phyloP scores from a whole-genome alignment of 2,113 vertebrate species.

The Heloderma charlesbogerti region DNA sequence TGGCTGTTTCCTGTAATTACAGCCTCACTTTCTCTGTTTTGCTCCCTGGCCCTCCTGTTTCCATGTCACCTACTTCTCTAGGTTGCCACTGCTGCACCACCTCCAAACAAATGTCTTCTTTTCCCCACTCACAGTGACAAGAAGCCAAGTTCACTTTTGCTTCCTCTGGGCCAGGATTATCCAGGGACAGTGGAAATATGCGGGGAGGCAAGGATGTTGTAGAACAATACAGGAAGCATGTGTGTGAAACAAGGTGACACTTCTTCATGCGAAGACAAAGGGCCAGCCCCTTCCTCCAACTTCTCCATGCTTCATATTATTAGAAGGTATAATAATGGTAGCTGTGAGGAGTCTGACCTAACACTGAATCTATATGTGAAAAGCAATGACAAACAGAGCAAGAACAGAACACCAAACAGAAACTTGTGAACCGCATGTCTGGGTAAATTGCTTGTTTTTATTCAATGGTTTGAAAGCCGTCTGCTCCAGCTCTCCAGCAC shows the following conservation, averaged over 20 bases:
- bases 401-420: not conserved
- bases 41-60: conserved; percentile 22
- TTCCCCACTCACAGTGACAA: conserved; percentile 48
- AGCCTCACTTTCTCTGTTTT: conserved; percentile 38
- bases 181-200: conserved; percentile 11
- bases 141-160: conserved; percentile 4
- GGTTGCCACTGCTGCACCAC: conserved; percentile 27
- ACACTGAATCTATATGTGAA: not conserved
- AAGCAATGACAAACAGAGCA: not conserved
- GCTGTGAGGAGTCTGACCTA: no score
- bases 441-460: not conserved
- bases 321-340: not conserved
- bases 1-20: conserved; percentile 40
- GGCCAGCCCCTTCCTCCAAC: not conserved
- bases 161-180: not conserved
- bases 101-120: conserved; percentile 30
- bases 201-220: not conserved
- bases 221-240: not conserved
- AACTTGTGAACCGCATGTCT: not conserved
- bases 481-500: not conserved
- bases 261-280: conserved; percentile 23
- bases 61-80: conserved; percentile 20
- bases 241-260: not conserved
- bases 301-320: not conserved
- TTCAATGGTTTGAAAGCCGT: not conserved